These are phyloP conservation scores for Megathymus violae DNA, from an alignment of 1,140 invertebrate species.

Conservation along the genomic window DNA sequence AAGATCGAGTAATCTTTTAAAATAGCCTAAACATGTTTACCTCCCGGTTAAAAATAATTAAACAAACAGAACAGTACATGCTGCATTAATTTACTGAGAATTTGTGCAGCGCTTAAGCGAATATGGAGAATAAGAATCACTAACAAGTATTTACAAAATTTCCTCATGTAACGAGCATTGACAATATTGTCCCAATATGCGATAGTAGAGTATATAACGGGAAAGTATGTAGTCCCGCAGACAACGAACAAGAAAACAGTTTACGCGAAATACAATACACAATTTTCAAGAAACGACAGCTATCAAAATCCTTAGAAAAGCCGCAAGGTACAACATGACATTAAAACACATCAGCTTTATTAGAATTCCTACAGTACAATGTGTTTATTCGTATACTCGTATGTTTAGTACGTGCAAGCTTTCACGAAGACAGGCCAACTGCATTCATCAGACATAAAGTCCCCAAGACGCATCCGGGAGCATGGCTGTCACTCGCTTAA, in stretches of 20 bases:
- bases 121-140: too few species aligned
- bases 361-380: slow-evolving; percentile 52
- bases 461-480: slow-evolving; percentile 52
- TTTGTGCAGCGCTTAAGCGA: too few species aligned
- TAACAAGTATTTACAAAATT: too few species aligned
- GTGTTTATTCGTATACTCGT: slow-evolving; percentile 33
- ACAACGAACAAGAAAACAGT: too few species aligned
- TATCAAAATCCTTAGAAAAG: slow-evolving; percentile 29
- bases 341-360: slow-evolving; percentile 52
- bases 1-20: too few species aligned
- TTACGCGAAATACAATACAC: neutral
- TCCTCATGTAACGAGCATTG: neutral
- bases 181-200: too few species aligned
- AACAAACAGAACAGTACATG: too few species aligned
- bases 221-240: too few species aligned
- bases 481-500: slow-evolving; percentile 29
- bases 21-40: too few species aligned
- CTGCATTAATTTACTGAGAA: too few species aligned
- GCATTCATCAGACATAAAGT: slow-evolving; percentile 51
- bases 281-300: slow-evolving; percentile 13
- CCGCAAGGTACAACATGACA: slow-evolving; percentile 37
- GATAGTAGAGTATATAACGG: too few species aligned
- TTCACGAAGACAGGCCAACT: slow-evolving; percentile 41
- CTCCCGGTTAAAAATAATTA: too few species aligned
- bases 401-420: slow-evolving; percentile 48